These are phyloP conservation scores for Polydrusus tereticollis DNA, from an alignment of 2,888 invertebrate species.

Conservation along the genomic window DNA sequence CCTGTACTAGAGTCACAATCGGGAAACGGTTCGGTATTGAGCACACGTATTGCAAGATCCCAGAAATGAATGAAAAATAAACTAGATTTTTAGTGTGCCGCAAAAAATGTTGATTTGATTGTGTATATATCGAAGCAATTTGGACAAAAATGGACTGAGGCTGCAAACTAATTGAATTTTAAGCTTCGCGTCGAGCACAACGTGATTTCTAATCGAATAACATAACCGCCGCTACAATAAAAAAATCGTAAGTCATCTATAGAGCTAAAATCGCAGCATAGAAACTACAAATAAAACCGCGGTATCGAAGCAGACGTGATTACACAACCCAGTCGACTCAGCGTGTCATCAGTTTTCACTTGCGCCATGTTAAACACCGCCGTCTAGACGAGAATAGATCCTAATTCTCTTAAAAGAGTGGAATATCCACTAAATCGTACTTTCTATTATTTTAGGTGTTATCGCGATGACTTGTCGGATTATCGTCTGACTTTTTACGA, in stretches of 20 bases:
- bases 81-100: too few species aligned
- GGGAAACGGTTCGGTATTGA: too few species aligned
- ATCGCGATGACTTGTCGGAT: conserved; percentile 4
- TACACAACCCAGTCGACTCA: conserved; percentile 8
- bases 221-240: neutral
- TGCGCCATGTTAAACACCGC: conserved; percentile 27
- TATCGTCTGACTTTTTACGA: neutral
- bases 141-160: too few species aligned
- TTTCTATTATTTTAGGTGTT: conserved; percentile 26
- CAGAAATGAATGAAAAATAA: too few species aligned
- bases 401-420: conserved; percentile 17
- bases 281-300: conserved; percentile 5
- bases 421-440: conserved; percentile 25
- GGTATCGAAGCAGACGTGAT: conserved; percentile 8
- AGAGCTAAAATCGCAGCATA: neutral
- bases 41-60: too few species aligned
- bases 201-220: neutral
- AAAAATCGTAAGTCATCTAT: neutral
- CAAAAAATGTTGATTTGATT: too few species aligned
- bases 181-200: too few species aligned
- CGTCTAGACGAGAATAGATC: conserved; percentile 38
- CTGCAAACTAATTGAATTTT: too few species aligned
- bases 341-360: conserved; percentile 35
- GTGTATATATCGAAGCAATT: too few species aligned
- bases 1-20: too few species aligned